These are phyloP conservation scores for Eulacestoma nigropectus DNA, from an alignment of 2,113 vertebrate species.

Conservation along the genomic window DNA sequence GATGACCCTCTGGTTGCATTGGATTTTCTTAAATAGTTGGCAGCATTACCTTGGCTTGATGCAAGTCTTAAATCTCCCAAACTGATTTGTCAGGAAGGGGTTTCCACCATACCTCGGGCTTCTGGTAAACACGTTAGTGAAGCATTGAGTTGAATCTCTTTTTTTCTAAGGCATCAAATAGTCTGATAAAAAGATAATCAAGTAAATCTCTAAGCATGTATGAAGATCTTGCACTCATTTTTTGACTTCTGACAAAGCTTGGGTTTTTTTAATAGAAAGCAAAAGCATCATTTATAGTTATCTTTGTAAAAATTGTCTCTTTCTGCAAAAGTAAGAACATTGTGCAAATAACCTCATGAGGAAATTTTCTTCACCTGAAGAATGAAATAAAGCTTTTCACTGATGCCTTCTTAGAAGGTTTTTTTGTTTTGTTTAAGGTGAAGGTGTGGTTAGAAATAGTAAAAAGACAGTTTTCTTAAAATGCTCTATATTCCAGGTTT, in stretches of 20 bases:
- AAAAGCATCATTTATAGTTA: background rate
- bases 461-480: background rate
- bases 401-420: background rate
- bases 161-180: background rate
- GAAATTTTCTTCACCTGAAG: background rate
- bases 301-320: background rate
- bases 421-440: background rate
- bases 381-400: background rate
- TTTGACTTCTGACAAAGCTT: background rate
- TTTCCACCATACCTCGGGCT: background rate
- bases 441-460: background rate
- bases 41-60: background rate
- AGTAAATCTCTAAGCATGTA: background rate
- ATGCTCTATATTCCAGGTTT: background rate
- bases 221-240: background rate
- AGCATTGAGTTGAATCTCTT: background rate
- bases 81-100: background rate
- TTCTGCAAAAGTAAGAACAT: background rate
- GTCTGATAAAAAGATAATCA: background rate
- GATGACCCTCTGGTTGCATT: background rate
- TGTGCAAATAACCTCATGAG: background rate
- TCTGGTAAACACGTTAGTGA: background rate
- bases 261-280: background rate
- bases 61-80: background rate
- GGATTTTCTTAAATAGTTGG: background rate